Conservation (phyloP, 2,113 vertebrate species). For the Mustelus asterias region DNA sequence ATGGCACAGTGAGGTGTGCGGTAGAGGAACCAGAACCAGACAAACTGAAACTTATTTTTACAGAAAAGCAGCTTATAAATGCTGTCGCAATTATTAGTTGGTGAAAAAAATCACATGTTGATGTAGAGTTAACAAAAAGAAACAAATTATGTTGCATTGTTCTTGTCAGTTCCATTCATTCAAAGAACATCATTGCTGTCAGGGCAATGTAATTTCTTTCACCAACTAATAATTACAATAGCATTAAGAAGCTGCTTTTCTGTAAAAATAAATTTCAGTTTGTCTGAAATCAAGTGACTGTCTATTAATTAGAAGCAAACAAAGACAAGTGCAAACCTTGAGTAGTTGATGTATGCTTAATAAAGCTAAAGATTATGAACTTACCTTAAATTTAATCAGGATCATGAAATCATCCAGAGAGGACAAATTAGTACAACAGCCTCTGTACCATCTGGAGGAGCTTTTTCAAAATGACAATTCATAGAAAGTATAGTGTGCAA, state of each 20-base stretch:
- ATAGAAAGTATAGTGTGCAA: background rate
- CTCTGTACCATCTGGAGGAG: background rate
- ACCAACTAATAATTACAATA: no score
- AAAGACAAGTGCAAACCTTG: background rate
- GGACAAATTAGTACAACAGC: background rate
- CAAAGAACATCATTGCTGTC: no score
- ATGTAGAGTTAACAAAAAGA: no score
- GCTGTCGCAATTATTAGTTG: background rate
- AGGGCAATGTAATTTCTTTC: no score
- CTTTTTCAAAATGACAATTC: background rate
- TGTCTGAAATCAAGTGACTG: background rate
- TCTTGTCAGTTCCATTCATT: no score
- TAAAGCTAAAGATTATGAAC: background rate
- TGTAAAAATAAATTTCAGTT: no score
- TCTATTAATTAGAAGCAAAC: background rate
- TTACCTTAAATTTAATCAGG: background rate
- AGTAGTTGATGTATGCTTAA: background rate
- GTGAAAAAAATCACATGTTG: background rate
- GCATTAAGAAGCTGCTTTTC: no score
- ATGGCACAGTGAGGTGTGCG: no score
- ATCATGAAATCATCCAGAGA: background rate
- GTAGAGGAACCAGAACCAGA: no score
- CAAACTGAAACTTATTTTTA: background rate
- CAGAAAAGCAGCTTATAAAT: background rate
- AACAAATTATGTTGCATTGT: no score